phyloP scores from a whole-genome alignment of 2,888 invertebrate species.

The Drosophila neutralis region DNA sequence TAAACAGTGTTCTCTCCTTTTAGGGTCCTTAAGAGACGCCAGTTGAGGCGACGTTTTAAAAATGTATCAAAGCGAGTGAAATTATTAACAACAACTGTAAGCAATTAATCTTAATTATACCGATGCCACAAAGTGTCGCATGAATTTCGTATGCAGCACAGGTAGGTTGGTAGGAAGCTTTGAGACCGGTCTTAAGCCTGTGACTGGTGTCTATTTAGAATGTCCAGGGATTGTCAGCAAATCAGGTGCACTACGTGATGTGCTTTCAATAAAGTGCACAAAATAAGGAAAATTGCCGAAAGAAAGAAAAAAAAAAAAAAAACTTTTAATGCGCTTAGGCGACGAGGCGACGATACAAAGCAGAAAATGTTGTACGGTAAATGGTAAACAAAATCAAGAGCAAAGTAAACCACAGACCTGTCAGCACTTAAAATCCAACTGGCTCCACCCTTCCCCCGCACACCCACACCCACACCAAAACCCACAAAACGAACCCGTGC shows the following conservation, averaged over 20 bases:
- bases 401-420: slow-evolving; percentile 56
- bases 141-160: slow-evolving; percentile 61
- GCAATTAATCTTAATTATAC: slow-evolving; percentile 78
- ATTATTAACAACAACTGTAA: slow-evolving; percentile 28
- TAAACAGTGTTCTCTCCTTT: background rate
- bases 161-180: slow-evolving; percentile 34
- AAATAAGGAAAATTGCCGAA: slow-evolving; percentile 47
- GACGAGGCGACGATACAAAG: slow-evolving; percentile 58
- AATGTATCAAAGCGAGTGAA: slow-evolving; percentile 24
- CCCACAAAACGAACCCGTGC: slow-evolving; percentile 58
- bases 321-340: slow-evolving; percentile 77
- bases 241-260: slow-evolving; percentile 83
- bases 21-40: background rate
- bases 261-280: slow-evolving; percentile 76
- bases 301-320: slow-evolving; percentile 32
- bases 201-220: slow-evolving; percentile 56
- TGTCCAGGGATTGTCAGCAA: slow-evolving; percentile 75
- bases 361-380: slow-evolving; percentile 52
- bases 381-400: slow-evolving; percentile 68
- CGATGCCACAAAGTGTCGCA: slow-evolving; percentile 21
- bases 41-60: slow-evolving; percentile 7
- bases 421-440: slow-evolving; percentile 54
- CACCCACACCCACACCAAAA: background rate
- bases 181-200: slow-evolving; percentile 51
- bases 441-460: background rate